phyloP scores from a whole-genome alignment of 1,140 invertebrate genomes.

The Cecropterus lyciades region DNA sequence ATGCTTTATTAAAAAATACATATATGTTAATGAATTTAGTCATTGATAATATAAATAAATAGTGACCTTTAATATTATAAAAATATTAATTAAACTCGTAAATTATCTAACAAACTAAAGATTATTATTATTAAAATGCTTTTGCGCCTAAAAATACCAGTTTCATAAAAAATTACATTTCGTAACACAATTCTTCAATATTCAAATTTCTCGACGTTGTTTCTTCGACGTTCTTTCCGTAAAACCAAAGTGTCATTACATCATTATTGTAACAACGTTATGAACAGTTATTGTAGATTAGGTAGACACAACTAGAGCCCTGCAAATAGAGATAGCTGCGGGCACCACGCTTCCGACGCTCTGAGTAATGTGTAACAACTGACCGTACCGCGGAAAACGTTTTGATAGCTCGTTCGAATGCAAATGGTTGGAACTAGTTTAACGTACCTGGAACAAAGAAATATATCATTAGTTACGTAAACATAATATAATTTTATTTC shows the following conservation, averaged over 20 bases:
- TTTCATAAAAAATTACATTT: too few relatives aligned
- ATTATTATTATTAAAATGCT: too few relatives aligned
- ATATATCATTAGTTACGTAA: not conserved
- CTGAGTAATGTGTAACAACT: conserved; percentile 58
- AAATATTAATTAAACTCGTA: too few relatives aligned
- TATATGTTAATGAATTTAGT: too few relatives aligned
- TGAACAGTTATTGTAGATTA: conserved; percentile 42
- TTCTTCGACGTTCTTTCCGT: too few relatives aligned
- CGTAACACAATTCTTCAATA: too few relatives aligned
- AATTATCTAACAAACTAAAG: too few relatives aligned
- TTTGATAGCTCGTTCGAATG: conserved; percentile 42
- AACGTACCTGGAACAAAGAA: conserved; percentile 18
- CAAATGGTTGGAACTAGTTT: not conserved
- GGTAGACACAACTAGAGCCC: conserved; percentile 34
- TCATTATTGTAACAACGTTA: conserved; percentile 19
- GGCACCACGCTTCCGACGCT: conserved; percentile 49
- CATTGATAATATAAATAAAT: too few relatives aligned
- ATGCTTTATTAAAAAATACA: too few relatives aligned
- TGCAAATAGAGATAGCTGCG: conserved; percentile 53
- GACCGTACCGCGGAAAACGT: conserved; percentile 40
- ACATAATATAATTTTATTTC: not conserved
- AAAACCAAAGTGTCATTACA: conserved; percentile 1
- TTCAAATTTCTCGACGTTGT: not conserved
- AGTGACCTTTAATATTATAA: too few relatives aligned
- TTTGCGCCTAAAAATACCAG: too few relatives aligned